These are phyloP conservation scores for Luffia ferchaultella DNA, from an alignment of 2,888 invertebrate species.

Conservation along the genomic window DNA sequence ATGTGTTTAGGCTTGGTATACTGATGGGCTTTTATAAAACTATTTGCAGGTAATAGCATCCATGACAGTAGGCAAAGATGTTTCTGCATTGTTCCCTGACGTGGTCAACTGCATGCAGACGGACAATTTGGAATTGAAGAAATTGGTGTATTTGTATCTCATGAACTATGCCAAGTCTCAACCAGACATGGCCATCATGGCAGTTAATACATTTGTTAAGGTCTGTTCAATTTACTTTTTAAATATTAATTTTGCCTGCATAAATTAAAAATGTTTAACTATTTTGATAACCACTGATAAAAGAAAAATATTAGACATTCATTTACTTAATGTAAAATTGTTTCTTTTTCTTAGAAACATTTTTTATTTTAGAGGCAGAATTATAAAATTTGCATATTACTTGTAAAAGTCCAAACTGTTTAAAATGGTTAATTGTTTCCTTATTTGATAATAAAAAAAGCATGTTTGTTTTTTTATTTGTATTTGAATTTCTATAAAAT, in stretches of 20 bases:
- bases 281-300: background rate
- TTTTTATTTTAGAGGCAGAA: background rate
- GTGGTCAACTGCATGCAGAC: constrained; percentile 99
- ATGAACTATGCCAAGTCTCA: constrained; percentile 99
- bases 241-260: background rate
- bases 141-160: constrained; percentile 96
- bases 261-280: background rate
- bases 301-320: background rate
- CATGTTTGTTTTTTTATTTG: background rate
- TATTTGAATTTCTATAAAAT: background rate
- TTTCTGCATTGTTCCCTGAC: constrained; percentile 97
- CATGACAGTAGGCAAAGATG: constrained; percentile 99
- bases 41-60: constrained; percentile 98
- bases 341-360: too few species aligned
- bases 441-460: background rate
- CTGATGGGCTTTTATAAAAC: too few species aligned
- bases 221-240: constrained; percentile 54
- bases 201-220: constrained; percentile 99
- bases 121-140: constrained; percentile 98
- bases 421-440: too few species aligned
- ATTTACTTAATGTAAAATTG: background rate
- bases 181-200: constrained; percentile 99
- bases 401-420: too few species aligned
- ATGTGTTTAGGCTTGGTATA: too few species aligned
- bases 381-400: background rate